phyloP scores from a whole-genome alignment of 2,888 invertebrate species.

The Eurois occulta region DNA sequence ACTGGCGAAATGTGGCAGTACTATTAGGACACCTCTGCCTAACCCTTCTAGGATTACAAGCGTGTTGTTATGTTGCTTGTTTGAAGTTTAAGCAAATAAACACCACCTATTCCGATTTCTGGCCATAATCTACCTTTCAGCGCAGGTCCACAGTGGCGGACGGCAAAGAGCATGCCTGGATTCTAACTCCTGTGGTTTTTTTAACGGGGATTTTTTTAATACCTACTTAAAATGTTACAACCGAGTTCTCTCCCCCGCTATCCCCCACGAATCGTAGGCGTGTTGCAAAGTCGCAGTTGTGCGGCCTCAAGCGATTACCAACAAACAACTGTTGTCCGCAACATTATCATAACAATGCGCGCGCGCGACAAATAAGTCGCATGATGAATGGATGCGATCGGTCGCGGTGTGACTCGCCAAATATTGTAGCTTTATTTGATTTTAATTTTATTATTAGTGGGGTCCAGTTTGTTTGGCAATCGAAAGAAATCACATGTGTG shows the following conservation, averaged over 20 bases:
- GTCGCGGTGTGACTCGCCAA: constrained; percentile 57
- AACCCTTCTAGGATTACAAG: no score
- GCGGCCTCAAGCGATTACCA: constrained; percentile 63
- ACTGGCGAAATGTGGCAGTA: no score
- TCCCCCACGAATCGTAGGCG: constrained; percentile 68
- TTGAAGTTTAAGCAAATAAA: not conserved
- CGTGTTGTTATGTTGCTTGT: not conserved
- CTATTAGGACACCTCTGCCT: no score
- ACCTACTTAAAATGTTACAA: not conserved
- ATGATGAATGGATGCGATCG: constrained; percentile 65
- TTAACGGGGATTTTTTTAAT: not conserved
- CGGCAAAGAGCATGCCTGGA: not conserved
- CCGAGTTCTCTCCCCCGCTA: not conserved
- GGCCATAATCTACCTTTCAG: not conserved
- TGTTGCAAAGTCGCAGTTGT: constrained; percentile 66
- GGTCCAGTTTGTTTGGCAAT: constrained; percentile 33
- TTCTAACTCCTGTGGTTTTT: not conserved
- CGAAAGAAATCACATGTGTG: constrained; percentile 34
- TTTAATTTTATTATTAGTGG: constrained; percentile 56
- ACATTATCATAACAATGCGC: constrained; percentile 68
- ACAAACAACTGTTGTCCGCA: constrained; percentile 65
- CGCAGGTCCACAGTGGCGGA: not conserved
- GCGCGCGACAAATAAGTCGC: constrained; percentile 62
- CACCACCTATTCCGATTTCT: not conserved
- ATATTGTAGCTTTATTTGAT: constrained; percentile 54